A percentile compares a stretch with the other conserved stretches of the same genome.
phyloP scores from a whole-genome alignment of 2,113 vertebrate genomes.

The Tetrao urogallus region DNA sequence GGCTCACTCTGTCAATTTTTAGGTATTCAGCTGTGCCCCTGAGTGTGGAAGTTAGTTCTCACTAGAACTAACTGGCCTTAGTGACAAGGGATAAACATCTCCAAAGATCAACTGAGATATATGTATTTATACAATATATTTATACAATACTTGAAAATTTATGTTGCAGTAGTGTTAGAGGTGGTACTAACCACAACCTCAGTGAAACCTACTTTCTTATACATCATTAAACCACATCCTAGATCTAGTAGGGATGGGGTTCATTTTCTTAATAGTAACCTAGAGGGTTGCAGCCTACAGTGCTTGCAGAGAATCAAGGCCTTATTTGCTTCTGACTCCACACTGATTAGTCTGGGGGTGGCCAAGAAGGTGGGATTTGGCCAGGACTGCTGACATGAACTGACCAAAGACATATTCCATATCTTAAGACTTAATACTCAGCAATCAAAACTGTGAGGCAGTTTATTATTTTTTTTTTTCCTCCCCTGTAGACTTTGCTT shows the following conservation, averaged over 20 bases:
- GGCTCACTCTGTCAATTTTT: neutral
- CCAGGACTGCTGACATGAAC: neutral
- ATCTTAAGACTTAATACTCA: accelerated
- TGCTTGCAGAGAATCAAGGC: neutral
- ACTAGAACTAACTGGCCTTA: neutral
- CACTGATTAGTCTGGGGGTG: neutral
- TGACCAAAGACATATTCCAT: neutral
- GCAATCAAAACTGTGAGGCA: neutral
- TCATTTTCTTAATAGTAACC: neutral
- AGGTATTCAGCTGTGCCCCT: neutral
- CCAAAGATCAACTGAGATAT: neutral
- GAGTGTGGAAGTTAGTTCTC: neutral
- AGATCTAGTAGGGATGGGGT: neutral
- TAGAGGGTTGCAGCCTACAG: neutral
- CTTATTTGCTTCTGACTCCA: neutral
- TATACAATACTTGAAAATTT: neutral
- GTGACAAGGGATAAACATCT: neutral
- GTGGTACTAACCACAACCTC: neutral
- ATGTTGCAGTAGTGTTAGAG: neutral
- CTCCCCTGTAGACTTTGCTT: neutral
- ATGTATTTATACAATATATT: neutral
- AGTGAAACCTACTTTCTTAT: neutral
- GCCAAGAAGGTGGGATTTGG: neutral
- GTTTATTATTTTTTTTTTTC: neutral
- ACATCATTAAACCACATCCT: neutral